Conservation (phyloP, 2,888 invertebrate species). For the Polylopha cassiicola region DNA sequence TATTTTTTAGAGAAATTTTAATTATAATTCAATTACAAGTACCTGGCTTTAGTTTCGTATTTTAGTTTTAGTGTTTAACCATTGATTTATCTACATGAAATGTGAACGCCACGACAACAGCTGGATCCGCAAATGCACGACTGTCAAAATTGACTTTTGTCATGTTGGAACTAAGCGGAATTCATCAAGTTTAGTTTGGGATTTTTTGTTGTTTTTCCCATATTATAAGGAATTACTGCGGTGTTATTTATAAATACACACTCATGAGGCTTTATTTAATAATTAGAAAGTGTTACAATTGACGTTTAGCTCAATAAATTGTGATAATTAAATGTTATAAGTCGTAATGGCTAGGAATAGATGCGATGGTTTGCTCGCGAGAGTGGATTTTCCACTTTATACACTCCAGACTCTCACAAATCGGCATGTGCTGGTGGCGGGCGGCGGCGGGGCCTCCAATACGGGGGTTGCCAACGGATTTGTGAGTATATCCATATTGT, state of each 20-base stretch:
- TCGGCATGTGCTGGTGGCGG: constrained; percentile 96
- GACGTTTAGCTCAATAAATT: constrained; percentile 33
- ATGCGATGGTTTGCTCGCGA: constrained; percentile 86
- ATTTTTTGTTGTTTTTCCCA: constrained; percentile 44
- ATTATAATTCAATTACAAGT: no score
- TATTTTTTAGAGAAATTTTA: neutral
- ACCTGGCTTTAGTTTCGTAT: no score
- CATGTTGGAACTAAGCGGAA: constrained; percentile 71
- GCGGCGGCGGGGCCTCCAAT: constrained; percentile 97
- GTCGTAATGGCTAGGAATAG: constrained; percentile 66
- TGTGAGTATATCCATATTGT: constrained; percentile 78
- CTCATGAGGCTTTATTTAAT: constrained; percentile 44
- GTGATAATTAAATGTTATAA: constrained; percentile 48
- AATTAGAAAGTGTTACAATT: constrained; percentile 40
- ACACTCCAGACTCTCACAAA: constrained; percentile 93
- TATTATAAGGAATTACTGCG: constrained; percentile 44
- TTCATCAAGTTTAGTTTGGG: constrained; percentile 54
- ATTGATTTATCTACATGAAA: constrained; percentile 1
- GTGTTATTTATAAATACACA: constrained; percentile 44
- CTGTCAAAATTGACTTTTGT: constrained; percentile 70
- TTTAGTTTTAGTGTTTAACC: no score
- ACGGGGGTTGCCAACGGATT: constrained; percentile 98
- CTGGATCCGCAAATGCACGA: constrained; percentile 20
- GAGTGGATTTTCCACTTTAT: constrained; percentile 96
- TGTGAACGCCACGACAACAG: constrained; percentile 3